phyloP scores from a whole-genome alignment of 1,140 invertebrate genomes.

The Heterodera schachtii region DNA sequence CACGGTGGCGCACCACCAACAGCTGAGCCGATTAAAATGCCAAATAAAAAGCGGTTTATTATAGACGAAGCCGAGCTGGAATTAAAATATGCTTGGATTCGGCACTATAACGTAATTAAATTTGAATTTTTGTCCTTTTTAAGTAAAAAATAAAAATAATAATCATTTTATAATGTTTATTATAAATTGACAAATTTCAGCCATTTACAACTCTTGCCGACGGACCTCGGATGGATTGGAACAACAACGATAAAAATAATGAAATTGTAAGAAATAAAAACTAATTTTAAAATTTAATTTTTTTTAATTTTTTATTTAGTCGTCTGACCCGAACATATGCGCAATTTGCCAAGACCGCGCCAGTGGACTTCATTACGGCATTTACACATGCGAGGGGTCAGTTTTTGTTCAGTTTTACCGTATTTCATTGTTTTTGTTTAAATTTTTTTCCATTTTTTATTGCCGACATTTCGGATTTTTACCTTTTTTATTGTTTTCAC shows the following conservation, averaged over 20 bases:
- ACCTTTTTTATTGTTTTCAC: too few relatives aligned
- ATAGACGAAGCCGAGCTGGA: conserved; percentile 8
- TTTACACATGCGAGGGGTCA: conserved; percentile 93
- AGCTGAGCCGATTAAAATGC: not conserved
- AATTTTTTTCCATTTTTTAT: too few relatives aligned
- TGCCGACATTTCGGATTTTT: too few relatives aligned
- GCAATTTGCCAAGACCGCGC: conserved; percentile 97
- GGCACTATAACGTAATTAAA: conserved; percentile 3
- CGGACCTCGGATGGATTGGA: not conserved
- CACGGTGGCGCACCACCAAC: not conserved
- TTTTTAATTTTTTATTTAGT: not conserved
- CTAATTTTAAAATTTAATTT: not conserved
- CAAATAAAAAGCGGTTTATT: not conserved
- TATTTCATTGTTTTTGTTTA: too few relatives aligned
- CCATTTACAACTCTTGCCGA: not conserved
- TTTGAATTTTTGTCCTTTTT: too few relatives aligned
- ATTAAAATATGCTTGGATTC: conserved; percentile 25
- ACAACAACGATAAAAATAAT: conserved; percentile 3
- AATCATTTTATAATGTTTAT: too few relatives aligned
- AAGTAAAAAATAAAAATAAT: too few relatives aligned
- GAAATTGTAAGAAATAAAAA: conserved; percentile 8
- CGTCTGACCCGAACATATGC: conserved; percentile 80
- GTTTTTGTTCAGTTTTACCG: conserved; percentile 50
- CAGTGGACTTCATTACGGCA: conserved; percentile 93
- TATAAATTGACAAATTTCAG: not conserved